Evolutionary conservation across 1,140 invertebrate genomes (phyloP), one percentile per base, ranked within the genome.

Genomic region (Bactericera cockerelli): DNA sequence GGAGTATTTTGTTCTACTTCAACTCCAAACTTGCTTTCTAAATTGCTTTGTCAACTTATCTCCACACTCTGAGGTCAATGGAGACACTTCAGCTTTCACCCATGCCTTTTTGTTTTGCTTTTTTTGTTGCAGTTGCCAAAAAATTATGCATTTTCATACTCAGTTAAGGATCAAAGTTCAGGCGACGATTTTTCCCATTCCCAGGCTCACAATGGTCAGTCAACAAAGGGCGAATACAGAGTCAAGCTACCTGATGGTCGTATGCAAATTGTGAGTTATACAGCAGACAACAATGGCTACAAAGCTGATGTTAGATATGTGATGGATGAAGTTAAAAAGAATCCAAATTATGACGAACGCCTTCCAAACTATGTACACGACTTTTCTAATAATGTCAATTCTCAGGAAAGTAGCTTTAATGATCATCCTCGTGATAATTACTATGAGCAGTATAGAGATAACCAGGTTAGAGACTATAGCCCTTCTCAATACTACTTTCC

Each of bases 181-280:
- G 76, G 76, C 1, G 76, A 79, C 63, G 75, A 79, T 59, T 78
- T 77, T 67, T 77, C 76, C 0, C 77, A 79, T 60, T 71, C 71
- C 2, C 76, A 79, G 65, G 70, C 72, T 1, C 73, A 75, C 59
- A 71, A 70, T 28, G 74, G 75, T 2, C 70, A 71, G 19, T 74
- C 72, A 1, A 82, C 83, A 1, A 78, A 77, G 39, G 85, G 85
- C 25, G 82, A 87, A 68, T 88, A 88, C 71, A 74, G 81, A 57
- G 81, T 86, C 1, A 79, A 81, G 64, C 69, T 87, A 61, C 84
- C 84, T 55, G 83, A 88, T 67, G 83, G 84, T 25, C 74, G 85
- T 16, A 75, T 77, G 8, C 79, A 81, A 65, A 77, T 80, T 11
- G 76, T 77, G 0, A 76, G 74, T 1, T 78, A 78, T 64, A 77